Evolutionary conservation across 2,797 vertebrate species (phyloP).

Genomic region (Cossypha niveicapilla): DNA sequence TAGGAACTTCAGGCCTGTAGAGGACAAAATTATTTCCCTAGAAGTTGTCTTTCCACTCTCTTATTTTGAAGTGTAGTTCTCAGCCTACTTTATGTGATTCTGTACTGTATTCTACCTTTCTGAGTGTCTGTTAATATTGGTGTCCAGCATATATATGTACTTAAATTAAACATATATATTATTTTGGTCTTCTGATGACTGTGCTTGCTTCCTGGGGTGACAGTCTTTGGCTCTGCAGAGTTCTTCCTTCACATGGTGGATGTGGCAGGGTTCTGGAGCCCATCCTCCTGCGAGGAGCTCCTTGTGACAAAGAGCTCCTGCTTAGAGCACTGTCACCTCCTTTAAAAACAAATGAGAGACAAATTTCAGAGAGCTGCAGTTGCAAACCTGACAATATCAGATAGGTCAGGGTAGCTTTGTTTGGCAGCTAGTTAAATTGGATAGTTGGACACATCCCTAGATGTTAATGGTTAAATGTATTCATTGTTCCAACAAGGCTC

Average conservation of each 20-base stretch:
- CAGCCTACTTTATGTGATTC: not conserved
- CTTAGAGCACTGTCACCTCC: not conserved
- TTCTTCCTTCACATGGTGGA: not conserved
- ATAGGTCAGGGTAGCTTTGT: slow-evolving; percentile 45
- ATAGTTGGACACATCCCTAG: slow-evolving; percentile 50
- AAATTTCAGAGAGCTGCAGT: not conserved
- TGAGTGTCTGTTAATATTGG: not conserved
- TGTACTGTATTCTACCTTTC: not conserved
- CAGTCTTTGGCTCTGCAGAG: not conserved
- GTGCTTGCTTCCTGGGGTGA: not conserved
- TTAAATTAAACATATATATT: not conserved
- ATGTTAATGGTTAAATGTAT: slow-evolving; percentile 58
- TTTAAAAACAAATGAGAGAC: slow-evolving; percentile 6
- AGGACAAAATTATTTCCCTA: not conserved
- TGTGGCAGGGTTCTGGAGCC: not conserved
- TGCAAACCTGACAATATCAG: not conserved
- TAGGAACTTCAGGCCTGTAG: not conserved
- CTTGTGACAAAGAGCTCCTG: not conserved
- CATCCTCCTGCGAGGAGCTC: accelerated
- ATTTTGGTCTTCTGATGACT: not conserved
- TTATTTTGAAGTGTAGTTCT: not conserved
- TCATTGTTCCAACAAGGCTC: slow-evolving; percentile 65
- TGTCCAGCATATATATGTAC: not conserved
- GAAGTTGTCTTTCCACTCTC: not conserved
- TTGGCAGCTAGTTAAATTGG: slow-evolving; percentile 43